A percentile compares a stretch with the other conserved stretches of the same genome.
These are phyloP conservation scores for Erpobdella octoculata DNA, from an alignment of 2,888 invertebrate genomes.

Conservation along the genomic window DNA sequence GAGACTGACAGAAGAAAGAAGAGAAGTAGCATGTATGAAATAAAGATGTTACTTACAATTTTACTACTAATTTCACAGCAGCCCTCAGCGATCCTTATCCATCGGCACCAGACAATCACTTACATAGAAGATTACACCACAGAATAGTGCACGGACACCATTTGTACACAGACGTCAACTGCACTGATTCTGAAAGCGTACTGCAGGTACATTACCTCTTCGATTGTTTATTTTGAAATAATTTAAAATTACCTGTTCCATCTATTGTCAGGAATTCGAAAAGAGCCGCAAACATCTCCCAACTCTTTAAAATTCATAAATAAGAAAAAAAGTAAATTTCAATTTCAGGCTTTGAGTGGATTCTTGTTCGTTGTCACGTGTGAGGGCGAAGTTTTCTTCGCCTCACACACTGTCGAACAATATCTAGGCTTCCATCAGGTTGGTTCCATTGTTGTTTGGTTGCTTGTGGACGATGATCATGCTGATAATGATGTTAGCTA, in stretches of 20 bases:
- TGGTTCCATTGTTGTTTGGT: background rate
- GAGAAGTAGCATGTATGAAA: no score
- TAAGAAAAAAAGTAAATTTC: slow-evolving; percentile 9
- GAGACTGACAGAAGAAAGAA: no score
- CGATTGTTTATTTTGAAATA: background rate
- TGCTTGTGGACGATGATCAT: slow-evolving; percentile 6
- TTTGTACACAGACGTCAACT: slow-evolving; percentile 47
- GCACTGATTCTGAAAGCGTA: slow-evolving; percentile 50
- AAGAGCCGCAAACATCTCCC: background rate
- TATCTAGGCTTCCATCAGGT: slow-evolving; percentile 99
- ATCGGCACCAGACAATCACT: slow-evolving; percentile 33
- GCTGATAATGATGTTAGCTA: slow-evolving; percentile 2
- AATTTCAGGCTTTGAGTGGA: slow-evolving; percentile 79
- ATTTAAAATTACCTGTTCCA: background rate
- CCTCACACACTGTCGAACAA: slow-evolving; percentile 97
- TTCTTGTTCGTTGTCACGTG: slow-evolving; percentile 97
- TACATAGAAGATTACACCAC: slow-evolving; percentile 46
- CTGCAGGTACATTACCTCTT: slow-evolving; percentile 44
- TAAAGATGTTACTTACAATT: no score
- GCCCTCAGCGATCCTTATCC: slow-evolving; percentile 18
- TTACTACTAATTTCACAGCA: no score
- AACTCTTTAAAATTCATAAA: background rate
- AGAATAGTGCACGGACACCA: slow-evolving; percentile 47
- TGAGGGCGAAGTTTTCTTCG: slow-evolving; percentile 98
- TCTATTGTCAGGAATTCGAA: background rate